Conservation (phyloP, 1,140 invertebrate species). For the Heliconius himera region DNA sequence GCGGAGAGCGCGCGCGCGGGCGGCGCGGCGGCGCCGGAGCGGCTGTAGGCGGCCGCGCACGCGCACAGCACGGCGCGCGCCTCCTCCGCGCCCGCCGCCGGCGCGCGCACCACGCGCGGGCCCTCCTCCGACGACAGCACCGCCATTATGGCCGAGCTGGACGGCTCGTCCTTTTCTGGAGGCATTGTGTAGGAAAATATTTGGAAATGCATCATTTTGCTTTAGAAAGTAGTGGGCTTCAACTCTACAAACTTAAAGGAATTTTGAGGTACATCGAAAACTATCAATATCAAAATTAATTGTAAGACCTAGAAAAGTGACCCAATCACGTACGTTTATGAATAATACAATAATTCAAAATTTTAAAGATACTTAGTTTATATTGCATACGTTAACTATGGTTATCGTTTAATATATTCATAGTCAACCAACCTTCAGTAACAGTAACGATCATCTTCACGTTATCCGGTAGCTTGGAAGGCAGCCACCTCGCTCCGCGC, state of each 20-base stretch:
- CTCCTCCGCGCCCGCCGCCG: constrained; percentile 67
- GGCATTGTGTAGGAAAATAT: too few species aligned
- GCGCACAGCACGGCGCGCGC: constrained; percentile 63
- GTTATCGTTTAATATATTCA: not conserved
- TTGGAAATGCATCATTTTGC: not conserved
- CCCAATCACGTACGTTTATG: too few species aligned
- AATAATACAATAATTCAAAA: too few species aligned
- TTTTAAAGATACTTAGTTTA: too few species aligned
- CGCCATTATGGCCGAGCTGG: constrained; percentile 75
- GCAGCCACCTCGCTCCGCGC: constrained; percentile 85
- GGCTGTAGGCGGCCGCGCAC: constrained; percentile 82
- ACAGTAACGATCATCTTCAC: constrained; percentile 88
- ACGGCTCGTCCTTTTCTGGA: constrained; percentile 68
- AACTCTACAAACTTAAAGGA: too few species aligned
- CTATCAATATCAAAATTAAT: too few species aligned
- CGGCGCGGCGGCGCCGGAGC: constrained; percentile 83
- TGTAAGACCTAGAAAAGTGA: too few species aligned
- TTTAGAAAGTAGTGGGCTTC: too few species aligned
- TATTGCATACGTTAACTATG: too few species aligned
- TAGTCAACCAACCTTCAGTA: constrained; percentile 79
- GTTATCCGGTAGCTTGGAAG: constrained; percentile 84
- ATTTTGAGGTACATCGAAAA: too few species aligned
- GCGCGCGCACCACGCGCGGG: constrained; percentile 66
- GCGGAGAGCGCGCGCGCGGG: constrained; percentile 83
- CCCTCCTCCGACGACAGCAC: constrained; percentile 74